These are phyloP conservation scores for Prolemur simus DNA, from an alignment of 2,113 vertebrate species.

Conservation along the genomic window DNA sequence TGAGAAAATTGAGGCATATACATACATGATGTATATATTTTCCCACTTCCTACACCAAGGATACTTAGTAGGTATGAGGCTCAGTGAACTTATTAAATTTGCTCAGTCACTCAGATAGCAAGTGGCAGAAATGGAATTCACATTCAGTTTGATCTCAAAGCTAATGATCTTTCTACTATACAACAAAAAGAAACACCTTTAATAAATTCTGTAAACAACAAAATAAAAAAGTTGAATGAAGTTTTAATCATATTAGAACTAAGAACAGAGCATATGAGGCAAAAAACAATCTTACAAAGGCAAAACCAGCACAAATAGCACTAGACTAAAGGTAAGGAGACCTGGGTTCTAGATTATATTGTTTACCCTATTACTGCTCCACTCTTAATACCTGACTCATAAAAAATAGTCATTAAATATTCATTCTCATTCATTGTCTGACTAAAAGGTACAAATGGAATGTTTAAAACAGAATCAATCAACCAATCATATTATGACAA, in stretches of 20 bases:
- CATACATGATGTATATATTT: too few species aligned
- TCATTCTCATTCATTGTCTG: not conserved
- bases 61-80: too few species aligned
- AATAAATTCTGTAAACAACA: slow-evolving; percentile 1
- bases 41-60: too few species aligned
- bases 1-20: not conserved
- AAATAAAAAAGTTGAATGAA: not conserved
- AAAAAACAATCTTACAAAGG: not conserved
- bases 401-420: slow-evolving; percentile 26
- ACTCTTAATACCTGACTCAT: not conserved
- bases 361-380: not conserved
- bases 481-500: not conserved
- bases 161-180: not conserved
- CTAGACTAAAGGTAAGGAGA: not conserved
- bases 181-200: not conserved
- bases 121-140: not conserved
- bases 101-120: not conserved
- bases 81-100: not conserved
- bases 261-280: not conserved
- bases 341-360: not conserved
- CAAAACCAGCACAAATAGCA: not conserved
- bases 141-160: not conserved
- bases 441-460: slow-evolving; percentile 16
- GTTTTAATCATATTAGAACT: slow-evolving; percentile 32
- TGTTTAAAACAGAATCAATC: slow-evolving; percentile 5